Percentiles rank a stretch among this genome's conserved stretches.
Evolutionary conservation across 2,797 vertebrate genomes (phyloP).

Genomic region (Steatocranus sp.): DNA sequence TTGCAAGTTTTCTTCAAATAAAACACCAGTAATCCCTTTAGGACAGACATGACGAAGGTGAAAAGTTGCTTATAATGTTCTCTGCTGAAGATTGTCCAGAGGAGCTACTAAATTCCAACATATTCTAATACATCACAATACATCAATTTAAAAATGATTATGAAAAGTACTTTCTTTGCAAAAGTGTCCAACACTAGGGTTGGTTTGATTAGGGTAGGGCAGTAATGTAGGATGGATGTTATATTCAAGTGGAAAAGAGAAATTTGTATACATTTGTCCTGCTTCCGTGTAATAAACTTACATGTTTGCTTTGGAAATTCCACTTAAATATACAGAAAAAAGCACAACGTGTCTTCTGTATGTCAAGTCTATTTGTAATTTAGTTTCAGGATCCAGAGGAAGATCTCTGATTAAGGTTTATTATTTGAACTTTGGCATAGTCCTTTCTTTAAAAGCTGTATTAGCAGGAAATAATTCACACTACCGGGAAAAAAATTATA

Average conservation of each 20-base stretch:
- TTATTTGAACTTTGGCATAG: slow-evolving; percentile 23
- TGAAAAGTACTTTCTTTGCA: background rate
- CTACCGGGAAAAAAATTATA: background rate
- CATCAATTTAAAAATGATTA: background rate
- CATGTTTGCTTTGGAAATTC: background rate
- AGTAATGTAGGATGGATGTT: background rate
- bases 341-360: background rate
- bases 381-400: slow-evolving; percentile 3
- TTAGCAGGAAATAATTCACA: background rate
- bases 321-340: background rate
- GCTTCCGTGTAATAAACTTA: accelerated
- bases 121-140: background rate
- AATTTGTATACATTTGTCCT: accelerated
- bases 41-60: background rate
- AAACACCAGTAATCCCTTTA: background rate
- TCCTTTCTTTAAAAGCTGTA: slow-evolving; percentile 1
- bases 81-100: background rate
- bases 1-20: background rate
- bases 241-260: background rate
- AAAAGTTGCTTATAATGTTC: background rate
- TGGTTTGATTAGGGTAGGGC: background rate
- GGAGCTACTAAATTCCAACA: background rate
- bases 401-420: slow-evolving; percentile 26
- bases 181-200: background rate
- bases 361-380: slow-evolving; percentile 1